Evolutionary conservation across 2,113 vertebrate species (phyloP).

Genomic region (Trogon surrucura): DNA sequence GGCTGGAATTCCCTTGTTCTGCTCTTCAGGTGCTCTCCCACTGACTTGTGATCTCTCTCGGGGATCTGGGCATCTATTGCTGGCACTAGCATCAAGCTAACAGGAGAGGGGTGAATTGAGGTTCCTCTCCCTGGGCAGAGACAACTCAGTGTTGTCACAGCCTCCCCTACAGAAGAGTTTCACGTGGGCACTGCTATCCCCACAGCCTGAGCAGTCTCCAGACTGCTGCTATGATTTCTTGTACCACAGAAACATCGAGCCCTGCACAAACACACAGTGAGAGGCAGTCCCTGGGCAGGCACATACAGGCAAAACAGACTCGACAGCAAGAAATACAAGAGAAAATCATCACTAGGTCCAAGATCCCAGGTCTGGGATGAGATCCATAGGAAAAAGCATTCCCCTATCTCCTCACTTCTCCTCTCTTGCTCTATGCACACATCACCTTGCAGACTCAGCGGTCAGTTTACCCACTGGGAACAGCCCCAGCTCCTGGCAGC

Average conservation of each 20-base stretch:
- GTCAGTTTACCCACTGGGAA: not conserved
- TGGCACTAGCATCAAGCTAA: no score
- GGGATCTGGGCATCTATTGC: no score
- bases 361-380: not conserved
- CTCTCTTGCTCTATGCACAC: not conserved
- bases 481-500: not conserved
- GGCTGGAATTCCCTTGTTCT: no score
- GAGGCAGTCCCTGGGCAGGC: not conserved
- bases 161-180: not conserved
- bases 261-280: not conserved
- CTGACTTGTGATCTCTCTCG: no score
- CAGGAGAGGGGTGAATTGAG: no score
- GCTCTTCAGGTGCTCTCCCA: no score
- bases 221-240: not conserved
- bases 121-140: not conserved
- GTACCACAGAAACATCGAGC: not conserved
- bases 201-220: not conserved
- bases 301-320: not conserved
- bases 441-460: not conserved
- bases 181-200: not conserved
- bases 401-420: not conserved
- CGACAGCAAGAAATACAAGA: not conserved
- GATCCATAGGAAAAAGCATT: not conserved
- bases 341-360: not conserved
- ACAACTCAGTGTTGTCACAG: not conserved